Evolutionary conservation across 1,140 invertebrate species (phyloP).

Genomic region (Telenomus remus): DNA sequence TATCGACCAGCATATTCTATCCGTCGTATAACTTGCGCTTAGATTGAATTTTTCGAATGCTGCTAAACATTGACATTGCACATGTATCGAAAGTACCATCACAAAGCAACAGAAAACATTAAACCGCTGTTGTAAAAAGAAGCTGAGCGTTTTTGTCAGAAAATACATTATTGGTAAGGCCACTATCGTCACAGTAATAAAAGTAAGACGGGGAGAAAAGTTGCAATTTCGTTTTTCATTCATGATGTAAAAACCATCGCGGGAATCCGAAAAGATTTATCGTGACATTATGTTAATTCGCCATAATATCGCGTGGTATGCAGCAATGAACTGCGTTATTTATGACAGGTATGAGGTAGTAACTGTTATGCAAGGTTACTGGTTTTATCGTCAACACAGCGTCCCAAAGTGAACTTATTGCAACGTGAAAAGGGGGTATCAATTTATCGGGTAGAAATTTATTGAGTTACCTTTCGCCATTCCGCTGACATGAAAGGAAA

Average conservation of each 20-base stretch:
- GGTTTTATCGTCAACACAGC: conserved; percentile 31
- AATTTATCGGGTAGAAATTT: conserved; percentile 25
- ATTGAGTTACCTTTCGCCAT: conserved; percentile 19
- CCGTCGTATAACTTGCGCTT: no score
- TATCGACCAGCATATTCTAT: no score
- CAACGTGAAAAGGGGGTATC: conserved; percentile 20
- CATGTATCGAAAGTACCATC: no score
- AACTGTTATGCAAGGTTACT: conserved; percentile 30
- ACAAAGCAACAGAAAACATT: not conserved
- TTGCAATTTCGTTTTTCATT: conserved; percentile 32
- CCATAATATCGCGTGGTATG: conserved; percentile 38
- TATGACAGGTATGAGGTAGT: conserved; percentile 37
- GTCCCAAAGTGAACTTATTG: conserved; percentile 22
- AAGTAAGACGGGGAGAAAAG: not conserved
- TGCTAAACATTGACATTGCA: not conserved
- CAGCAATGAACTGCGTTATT: conserved; percentile 28
- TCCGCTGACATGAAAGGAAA: conserved; percentile 20
- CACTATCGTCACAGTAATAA: not conserved
- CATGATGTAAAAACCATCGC: conserved; percentile 13
- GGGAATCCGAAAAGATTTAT: conserved; percentile 49
- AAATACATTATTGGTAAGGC: not conserved
- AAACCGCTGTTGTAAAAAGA: no score
- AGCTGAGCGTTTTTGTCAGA: not conserved
- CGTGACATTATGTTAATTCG: conserved; percentile 61
- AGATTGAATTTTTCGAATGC: no score